These are phyloP conservation scores for Ormyrus thymus DNA, from an alignment of 2,888 invertebrate genomes.

Conservation along the genomic window DNA sequence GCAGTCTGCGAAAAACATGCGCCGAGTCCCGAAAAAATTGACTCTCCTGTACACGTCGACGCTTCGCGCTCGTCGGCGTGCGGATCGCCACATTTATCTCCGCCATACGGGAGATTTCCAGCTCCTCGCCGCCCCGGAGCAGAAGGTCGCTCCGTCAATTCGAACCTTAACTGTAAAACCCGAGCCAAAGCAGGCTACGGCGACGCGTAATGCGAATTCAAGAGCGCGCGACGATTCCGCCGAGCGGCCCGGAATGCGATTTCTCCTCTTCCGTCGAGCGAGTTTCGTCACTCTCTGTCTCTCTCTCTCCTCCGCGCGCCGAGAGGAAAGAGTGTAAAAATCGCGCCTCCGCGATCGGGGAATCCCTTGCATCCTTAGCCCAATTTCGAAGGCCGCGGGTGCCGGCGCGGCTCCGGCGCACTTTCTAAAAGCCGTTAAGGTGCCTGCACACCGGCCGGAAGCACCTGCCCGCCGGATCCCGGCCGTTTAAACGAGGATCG, in stretches of 20 bases:
- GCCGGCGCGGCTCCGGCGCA: conserved; percentile 48
- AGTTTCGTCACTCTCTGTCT: conserved; percentile 23
- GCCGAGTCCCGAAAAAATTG: too few species aligned
- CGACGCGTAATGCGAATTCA: too few species aligned
- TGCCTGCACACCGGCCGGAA: conserved; percentile 63
- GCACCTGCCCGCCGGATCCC: conserved; percentile 45
- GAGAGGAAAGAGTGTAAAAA: not conserved
- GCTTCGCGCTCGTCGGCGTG: too few species aligned
- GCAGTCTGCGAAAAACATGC: too few species aligned
- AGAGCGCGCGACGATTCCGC: conserved; percentile 12
- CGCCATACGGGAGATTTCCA: too few species aligned
- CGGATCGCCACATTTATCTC: too few species aligned
- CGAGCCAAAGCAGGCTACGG: too few species aligned
- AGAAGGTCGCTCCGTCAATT: too few species aligned
- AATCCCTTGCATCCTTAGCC: conserved; percentile 56
- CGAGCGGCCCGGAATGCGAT: not conserved
- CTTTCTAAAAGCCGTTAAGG: conserved; percentile 70
- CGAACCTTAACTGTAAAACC: too few species aligned
- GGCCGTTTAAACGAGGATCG: conserved; percentile 34
- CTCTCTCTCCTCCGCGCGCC: not conserved
- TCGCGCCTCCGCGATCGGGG: conserved; percentile 17
- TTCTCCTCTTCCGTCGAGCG: not conserved
- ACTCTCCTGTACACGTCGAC: too few species aligned
- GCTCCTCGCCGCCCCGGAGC: too few species aligned
- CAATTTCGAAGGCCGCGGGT: conserved; percentile 56